Conservation (phyloP, 2,888 invertebrate genomes). For the Galeopsomyia nigrocyanea region DNA sequence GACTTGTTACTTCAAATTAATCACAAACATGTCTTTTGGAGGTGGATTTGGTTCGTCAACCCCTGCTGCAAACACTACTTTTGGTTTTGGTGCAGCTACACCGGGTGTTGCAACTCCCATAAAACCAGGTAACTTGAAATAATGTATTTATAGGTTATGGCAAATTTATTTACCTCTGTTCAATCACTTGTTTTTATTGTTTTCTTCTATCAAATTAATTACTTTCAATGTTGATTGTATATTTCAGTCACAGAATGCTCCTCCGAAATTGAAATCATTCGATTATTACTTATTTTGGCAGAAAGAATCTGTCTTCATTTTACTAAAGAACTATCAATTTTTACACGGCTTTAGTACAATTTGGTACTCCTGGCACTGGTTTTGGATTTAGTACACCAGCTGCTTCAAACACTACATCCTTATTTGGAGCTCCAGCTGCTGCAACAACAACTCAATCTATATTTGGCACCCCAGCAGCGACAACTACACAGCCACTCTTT, state of each 20-base stretch:
- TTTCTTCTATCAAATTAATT: neutral
- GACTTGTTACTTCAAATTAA: neutral
- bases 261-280: neutral
- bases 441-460: slow-evolving; percentile 63
- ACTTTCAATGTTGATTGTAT: neutral
- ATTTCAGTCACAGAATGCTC: neutral
- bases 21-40: slow-evolving; percentile 61
- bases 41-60: slow-evolving; percentile 69
- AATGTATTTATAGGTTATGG: slow-evolving; percentile 56
- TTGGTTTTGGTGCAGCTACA: slow-evolving; percentile 66
- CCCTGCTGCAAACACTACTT: slow-evolving; percentile 71
- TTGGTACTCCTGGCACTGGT: slow-evolving; percentile 59
- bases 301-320: neutral
- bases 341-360: slow-evolving; percentile 61
- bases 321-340: slow-evolving; percentile 2
- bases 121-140: slow-evolving; percentile 58
- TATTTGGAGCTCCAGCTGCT: too few relatives aligned
- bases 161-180: slow-evolving; percentile 20
- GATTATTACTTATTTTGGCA: too few relatives aligned
- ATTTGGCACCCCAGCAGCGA: slow-evolving; percentile 68
- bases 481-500: slow-evolving; percentile 49
- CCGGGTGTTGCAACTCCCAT: slow-evolving; percentile 64
- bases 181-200: slow-evolving; percentile 4
- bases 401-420: too few relatives aligned
- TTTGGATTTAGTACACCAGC: too few relatives aligned